Conservation (phyloP, 2,888 invertebrate genomes). For the Sesia bembeciformis region DNA sequence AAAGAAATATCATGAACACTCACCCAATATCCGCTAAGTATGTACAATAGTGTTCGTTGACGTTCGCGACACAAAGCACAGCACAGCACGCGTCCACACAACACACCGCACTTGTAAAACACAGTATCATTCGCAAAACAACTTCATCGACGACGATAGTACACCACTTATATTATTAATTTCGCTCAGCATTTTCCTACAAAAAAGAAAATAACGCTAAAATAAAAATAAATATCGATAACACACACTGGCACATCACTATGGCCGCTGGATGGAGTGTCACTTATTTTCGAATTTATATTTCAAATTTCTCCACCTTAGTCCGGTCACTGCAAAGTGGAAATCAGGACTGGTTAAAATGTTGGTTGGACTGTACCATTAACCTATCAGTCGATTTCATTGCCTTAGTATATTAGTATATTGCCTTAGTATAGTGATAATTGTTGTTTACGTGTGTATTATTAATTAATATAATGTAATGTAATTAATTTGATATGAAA, state of each 20-base stretch:
- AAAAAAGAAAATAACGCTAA: conserved; percentile 63
- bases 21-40: conserved; percentile 12
- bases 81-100: conserved; percentile 65
- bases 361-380: conserved; percentile 11
- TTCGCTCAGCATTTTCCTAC: conserved; percentile 72
- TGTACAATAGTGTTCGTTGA: conserved; percentile 26
- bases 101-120: conserved; percentile 64
- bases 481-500: no score
- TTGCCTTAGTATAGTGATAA: background rate
- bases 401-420: background rate
- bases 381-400: conserved; percentile 12
- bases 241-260: conserved; percentile 60
- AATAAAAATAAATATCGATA: conserved; percentile 43
- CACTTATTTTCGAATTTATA: conserved; percentile 36
- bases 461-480: no score
- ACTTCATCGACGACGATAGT: conserved; percentile 68
- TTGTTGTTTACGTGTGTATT: conserved; percentile 15
- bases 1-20: conserved; percentile 3
- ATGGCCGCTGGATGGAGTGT: conserved; percentile 25
- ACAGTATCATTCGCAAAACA: conserved; percentile 72
- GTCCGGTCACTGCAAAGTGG: conserved; percentile 72
- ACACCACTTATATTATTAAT: conserved; percentile 73
- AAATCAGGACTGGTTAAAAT: conserved; percentile 68
- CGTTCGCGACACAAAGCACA: conserved; percentile 42
- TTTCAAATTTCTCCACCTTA: conserved; percentile 65